Percentiles rank a stretch among this genome's conserved stretches.
phyloP scores from a whole-genome alignment of 2,113 vertebrate genomes.

The Chaetodon auriga region DNA sequence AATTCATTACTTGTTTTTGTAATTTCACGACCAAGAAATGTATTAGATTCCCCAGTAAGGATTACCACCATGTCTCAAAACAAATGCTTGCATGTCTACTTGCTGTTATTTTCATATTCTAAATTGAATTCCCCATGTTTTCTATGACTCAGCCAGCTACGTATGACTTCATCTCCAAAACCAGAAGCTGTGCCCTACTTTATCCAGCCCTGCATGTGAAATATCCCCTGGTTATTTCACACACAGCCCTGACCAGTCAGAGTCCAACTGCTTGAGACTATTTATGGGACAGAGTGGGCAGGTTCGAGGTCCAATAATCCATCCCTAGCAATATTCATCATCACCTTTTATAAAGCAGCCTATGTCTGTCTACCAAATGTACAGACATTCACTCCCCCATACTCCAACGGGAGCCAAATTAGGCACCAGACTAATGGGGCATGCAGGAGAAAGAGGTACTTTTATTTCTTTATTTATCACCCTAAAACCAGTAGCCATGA shows the following conservation, averaged over 20 bases:
- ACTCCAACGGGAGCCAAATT: conserved; percentile 47
- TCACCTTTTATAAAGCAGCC: conserved; percentile 48
- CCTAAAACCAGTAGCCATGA: conserved; percentile 11
- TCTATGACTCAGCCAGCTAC: conserved; percentile 45
- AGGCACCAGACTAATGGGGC: conserved; percentile 51
- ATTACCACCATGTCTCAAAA: conserved; percentile 25
- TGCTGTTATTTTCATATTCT: conserved; percentile 38
- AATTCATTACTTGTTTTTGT: conserved; percentile 39
- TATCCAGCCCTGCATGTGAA: conserved; percentile 47
- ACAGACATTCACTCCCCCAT: conserved; percentile 29
- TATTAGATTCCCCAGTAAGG: conserved; percentile 18
- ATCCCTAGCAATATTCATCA: conserved; percentile 53
- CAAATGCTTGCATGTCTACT: conserved; percentile 34
- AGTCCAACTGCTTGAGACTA: conserved; percentile 54
- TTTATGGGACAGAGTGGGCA: conserved; percentile 60
- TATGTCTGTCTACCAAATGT: conserved; percentile 41
- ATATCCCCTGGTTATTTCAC: conserved; percentile 58
- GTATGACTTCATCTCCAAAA: conserved; percentile 57
- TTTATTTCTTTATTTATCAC: conserved; percentile 42
- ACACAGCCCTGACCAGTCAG: conserved; percentile 42
- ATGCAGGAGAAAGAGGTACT: conserved; percentile 24
- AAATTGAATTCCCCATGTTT: conserved; percentile 48
- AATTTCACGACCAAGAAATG: conserved; percentile 37
- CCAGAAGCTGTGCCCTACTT: conserved; percentile 58
- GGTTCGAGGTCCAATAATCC: conserved; percentile 59